Percentiles rank a stretch among this genome's conserved stretches.
Conservation (phyloP, 2,113 vertebrate genomes). For the Solea solea region DNA sequence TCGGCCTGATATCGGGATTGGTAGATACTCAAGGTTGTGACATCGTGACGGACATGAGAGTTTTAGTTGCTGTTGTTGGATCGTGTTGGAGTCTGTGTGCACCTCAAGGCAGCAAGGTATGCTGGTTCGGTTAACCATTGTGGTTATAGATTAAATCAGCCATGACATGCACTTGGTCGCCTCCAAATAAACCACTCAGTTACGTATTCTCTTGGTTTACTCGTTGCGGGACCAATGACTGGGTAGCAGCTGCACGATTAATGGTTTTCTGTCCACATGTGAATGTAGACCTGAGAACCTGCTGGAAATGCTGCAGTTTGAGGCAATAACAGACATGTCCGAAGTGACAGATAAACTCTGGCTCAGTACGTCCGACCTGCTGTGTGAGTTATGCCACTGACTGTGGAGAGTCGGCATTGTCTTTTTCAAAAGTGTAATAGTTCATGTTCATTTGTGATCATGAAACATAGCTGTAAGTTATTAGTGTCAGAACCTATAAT, state of each 20-base stretch:
- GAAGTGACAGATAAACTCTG: conserved; percentile 2
- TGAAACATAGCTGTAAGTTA: neutral
- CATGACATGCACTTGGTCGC: neutral
- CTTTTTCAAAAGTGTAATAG: conserved; percentile 17
- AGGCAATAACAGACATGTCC: conserved; percentile 19
- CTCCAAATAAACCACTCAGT: neutral
- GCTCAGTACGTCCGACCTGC: conserved; percentile 15
- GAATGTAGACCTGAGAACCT: conserved; percentile 4
- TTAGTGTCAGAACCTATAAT: neutral
- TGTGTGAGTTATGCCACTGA: conserved; percentile 33
- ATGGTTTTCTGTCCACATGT: conserved; percentile 11
- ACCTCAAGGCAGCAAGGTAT: neutral
- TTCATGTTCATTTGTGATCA: conserved; percentile 1
- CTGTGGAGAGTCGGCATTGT: conserved; percentile 17
- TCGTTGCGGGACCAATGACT: neutral
- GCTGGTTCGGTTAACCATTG: neutral
- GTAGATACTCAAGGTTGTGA: no score
- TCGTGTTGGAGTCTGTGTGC: neutral
- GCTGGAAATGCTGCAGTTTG: conserved; percentile 16
- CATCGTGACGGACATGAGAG: no score
- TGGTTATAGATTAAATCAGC: conserved; percentile 9
- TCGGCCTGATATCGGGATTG: no score
- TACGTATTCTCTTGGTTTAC: neutral
- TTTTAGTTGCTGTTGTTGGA: no score
- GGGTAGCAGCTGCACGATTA: neutral